These are phyloP conservation scores for Hyperoplus immaculatus DNA, from an alignment of 2,797 vertebrate species.

Conservation along the genomic window DNA sequence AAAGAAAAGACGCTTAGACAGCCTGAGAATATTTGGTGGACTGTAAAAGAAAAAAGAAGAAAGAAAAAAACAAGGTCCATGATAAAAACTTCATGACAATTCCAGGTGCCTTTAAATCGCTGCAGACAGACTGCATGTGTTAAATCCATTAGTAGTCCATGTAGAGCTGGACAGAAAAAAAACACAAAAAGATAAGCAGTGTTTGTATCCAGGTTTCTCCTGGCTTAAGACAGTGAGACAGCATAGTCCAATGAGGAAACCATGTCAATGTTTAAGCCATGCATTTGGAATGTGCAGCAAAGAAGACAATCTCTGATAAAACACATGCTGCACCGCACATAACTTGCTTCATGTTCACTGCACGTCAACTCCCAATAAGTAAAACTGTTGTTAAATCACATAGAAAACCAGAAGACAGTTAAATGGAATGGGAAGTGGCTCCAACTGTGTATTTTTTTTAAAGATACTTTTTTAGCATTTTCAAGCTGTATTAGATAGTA, in stretches of 20 bases:
- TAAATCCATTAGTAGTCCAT: slow-evolving; percentile 62
- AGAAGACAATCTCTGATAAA: background rate
- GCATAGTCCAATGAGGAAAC: slow-evolving; percentile 40
- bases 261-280: slow-evolving; percentile 44
- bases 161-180: slow-evolving; percentile 11
- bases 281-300: slow-evolving; percentile 26
- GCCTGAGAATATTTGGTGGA: slow-evolving; percentile 45
- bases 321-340: slow-evolving; percentile 13
- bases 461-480: too few species aligned
- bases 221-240: slow-evolving; percentile 38
- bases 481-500: too few species aligned
- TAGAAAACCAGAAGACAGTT: slow-evolving; percentile 8
- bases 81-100: slow-evolving; percentile 60
- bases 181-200: slow-evolving; percentile 13
- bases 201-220: slow-evolving; percentile 42
- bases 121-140: slow-evolving; percentile 54
- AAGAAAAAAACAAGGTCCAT: slow-evolving; percentile 6
- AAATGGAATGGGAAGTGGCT: slow-evolving; percentile 7
- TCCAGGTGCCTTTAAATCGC: slow-evolving; percentile 69
- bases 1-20: slow-evolving; percentile 29
- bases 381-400: slow-evolving; percentile 6
- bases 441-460: background rate
- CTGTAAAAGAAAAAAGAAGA: slow-evolving; percentile 43
- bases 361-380: slow-evolving; percentile 10
- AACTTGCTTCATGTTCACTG: background rate